These are phyloP conservation scores for Drosophila arawakana DNA, from an alignment of 1,140 invertebrate genomes.

Conservation along the genomic window DNA sequence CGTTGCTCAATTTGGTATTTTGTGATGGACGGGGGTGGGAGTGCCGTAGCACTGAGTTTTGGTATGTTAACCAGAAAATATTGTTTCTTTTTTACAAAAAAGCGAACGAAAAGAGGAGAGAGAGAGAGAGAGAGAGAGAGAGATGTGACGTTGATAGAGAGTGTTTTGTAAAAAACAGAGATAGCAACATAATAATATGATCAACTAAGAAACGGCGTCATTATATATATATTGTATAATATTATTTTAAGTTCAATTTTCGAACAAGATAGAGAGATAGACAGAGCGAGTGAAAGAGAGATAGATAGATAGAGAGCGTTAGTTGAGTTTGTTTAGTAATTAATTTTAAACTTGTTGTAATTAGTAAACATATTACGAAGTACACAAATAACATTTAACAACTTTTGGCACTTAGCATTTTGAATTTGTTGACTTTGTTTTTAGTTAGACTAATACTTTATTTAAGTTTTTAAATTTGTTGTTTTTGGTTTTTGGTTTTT, in stretches of 20 bases:
- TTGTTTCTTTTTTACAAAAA: slow-evolving; percentile 38
- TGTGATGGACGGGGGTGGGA: slow-evolving; percentile 30
- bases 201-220: slow-evolving; percentile 77
- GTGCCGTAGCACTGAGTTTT: slow-evolving; percentile 40
- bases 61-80: slow-evolving; percentile 60
- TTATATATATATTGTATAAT: slow-evolving; percentile 58
- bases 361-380: slow-evolving; percentile 82
- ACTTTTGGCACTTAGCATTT: slow-evolving; percentile 72
- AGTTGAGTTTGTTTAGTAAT: slow-evolving; percentile 69
- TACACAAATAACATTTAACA: slow-evolving; percentile 83
- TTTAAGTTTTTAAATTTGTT: slow-evolving; percentile 70
- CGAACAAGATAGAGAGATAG: slow-evolving; percentile 58
- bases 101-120: slow-evolving; percentile 52
- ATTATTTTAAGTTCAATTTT: slow-evolving; percentile 66
- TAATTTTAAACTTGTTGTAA: slow-evolving; percentile 75
- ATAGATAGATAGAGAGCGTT: slow-evolving; percentile 57
- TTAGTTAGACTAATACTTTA: slow-evolving; percentile 80
- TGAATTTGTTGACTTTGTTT: slow-evolving; percentile 65
- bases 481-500: slow-evolving; percentile 57
- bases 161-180: slow-evolving; percentile 42
- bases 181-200: slow-evolving; percentile 76
- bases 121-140: slow-evolving; percentile 51
- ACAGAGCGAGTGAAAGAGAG: slow-evolving; percentile 34
- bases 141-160: slow-evolving; percentile 32
- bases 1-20: slow-evolving; percentile 32